Evolutionary conservation across 2,113 vertebrate genomes (phyloP).

Genomic region (Laticauda colubrina): DNA sequence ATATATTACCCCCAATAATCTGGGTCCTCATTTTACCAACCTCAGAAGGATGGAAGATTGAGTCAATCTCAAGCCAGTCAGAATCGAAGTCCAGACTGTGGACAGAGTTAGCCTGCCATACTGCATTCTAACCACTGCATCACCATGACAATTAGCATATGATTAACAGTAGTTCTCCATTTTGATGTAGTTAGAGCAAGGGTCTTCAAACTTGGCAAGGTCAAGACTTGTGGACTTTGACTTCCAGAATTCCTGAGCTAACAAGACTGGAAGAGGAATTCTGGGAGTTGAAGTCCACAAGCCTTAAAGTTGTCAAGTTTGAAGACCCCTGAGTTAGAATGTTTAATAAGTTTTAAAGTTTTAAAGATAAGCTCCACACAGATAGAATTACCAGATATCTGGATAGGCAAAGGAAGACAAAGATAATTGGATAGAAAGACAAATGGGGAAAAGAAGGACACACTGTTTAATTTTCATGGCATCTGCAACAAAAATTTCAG

Average conservation of each 20-base stretch:
- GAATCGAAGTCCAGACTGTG: neutral
- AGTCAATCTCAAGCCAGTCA: neutral
- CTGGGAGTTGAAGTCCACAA: too few species aligned
- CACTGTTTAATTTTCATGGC: neutral
- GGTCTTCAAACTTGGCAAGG: too few species aligned
- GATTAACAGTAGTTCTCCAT: neutral
- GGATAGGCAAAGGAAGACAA: neutral
- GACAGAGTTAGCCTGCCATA: neutral
- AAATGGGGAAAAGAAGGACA: neutral
- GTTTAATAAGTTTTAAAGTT: neutral
- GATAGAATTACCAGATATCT: neutral
- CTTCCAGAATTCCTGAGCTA: too few species aligned
- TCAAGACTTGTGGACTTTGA: too few species aligned
- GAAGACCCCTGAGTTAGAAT: neutral
- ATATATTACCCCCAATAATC: neutral
- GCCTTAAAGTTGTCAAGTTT: too few species aligned
- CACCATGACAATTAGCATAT: neutral
- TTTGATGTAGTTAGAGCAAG: neutral
- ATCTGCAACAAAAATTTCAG: neutral
- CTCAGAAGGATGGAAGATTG: neutral
- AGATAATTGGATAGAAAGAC: neutral
- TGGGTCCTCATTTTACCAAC: neutral
- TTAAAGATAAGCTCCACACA: neutral
- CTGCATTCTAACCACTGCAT: neutral
- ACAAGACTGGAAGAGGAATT: too few species aligned